Evolutionary conservation across 2,888 invertebrate genomes (phyloP).

Genomic region (Drosophila prolongata): DNA sequence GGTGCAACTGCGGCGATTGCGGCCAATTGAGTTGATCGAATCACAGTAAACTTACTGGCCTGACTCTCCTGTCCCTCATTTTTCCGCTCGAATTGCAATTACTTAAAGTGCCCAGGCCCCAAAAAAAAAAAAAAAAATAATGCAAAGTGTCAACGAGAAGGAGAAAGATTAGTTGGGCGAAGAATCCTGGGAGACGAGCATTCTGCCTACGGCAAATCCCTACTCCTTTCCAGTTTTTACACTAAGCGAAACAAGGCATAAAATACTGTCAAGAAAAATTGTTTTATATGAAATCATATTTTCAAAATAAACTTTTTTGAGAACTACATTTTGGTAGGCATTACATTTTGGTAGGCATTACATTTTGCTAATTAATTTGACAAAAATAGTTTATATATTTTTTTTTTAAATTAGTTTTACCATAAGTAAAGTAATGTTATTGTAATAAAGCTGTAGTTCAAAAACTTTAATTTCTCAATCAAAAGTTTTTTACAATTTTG

Average conservation of each 20-base stretch:
- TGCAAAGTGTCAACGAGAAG: slow-evolving; percentile 2
- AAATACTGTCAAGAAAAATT: no score
- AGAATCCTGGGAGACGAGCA: slow-evolving; percentile 1
- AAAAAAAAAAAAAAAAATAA: neutral
- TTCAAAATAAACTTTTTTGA: no score
- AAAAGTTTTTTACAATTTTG: neutral
- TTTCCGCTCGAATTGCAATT: slow-evolving; percentile 43
- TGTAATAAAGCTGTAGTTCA: no score
- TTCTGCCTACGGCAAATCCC: slow-evolving; percentile 4
- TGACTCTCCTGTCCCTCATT: neutral
- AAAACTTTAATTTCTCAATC: no score
- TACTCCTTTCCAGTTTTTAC: slow-evolving; percentile 3
- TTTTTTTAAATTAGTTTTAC: no score
- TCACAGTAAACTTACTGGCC: neutral
- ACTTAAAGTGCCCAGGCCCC: slow-evolving; percentile 29
- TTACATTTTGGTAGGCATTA: no score
- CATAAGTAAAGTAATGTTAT: no score
- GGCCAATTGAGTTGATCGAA: slow-evolving; percentile 24
- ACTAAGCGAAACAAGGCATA: neutral
- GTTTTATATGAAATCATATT: no score
- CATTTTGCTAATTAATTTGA: no score
- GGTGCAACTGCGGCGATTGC: slow-evolving; percentile 1
- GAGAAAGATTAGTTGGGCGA: neutral
- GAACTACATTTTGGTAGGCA: no score
- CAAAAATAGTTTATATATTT: no score